Evolutionary conservation across 2,888 invertebrate genomes (phyloP), one percentile per base, ranked within the genome.

Genomic region (Andrena bicolor): DNA sequence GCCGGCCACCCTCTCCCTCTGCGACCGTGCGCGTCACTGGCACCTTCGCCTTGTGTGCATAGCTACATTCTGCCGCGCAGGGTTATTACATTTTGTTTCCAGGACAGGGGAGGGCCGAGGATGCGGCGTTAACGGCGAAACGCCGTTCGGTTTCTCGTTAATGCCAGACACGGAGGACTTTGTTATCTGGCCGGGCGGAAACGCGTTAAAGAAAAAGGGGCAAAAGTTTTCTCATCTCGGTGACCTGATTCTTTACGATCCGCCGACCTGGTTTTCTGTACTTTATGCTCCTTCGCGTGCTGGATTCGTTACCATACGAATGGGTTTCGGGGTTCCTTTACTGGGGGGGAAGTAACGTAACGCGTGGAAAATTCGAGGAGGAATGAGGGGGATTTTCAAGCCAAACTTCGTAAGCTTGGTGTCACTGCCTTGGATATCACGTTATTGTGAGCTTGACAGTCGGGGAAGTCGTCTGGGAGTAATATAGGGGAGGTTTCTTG

Each of bases 141-240:
- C 63, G 41, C 16, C 74, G 82, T 85, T 87, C 58, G 80, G 85
- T 83, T 71, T 80, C 85, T 32, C 75, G 72, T 80, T 82, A 77
- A 86, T 76, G 70, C 71, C 20, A 49, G 32, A n/a, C 60, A 60
- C 10, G 30, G 53, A 53, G 32, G 71, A 80, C 76, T 83, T 78
- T 69, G 73, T 70, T 66, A 56, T 58, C 53, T 35, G 35, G 4
- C 56, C 7, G 56, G 32, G 30, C n/a, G 20, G 10, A 51, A 61
- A 60, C 60, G 53, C 80, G 65, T 80, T 80, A 68, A 65, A 73
- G 64, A 68, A 66, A 68, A 61, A 72, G 68, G 73, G 72, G 72
- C 61, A 66, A 80, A 80, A 80, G 66, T 80, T 80, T 72, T 80
- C 73, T 73, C 80, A 68, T 80, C 81, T 80, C 73, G 41, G 58